These are phyloP conservation scores for Lepisosteus osseus DNA, from an alignment of 2,113 vertebrate genomes.

Conservation along the genomic window DNA sequence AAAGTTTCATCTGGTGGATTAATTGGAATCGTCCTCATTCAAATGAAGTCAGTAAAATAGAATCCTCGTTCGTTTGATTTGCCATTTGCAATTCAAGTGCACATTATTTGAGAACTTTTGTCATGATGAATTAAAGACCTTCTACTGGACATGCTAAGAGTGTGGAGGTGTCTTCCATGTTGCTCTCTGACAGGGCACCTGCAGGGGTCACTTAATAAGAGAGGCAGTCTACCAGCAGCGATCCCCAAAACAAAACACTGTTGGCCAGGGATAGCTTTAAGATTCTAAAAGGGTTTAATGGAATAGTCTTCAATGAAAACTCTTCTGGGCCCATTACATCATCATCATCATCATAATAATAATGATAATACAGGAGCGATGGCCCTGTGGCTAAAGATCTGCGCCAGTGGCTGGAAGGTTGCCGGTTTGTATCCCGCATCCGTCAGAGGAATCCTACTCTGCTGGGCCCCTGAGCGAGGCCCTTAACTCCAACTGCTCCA, in stretches of 20 bases:
- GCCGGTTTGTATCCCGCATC: no score
- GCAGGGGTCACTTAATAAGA: slow-evolving; percentile 51
- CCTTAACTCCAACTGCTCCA: no score
- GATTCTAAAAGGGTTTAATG: no score
- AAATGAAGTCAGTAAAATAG: slow-evolving; percentile 46
- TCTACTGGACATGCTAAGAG: slow-evolving; percentile 57
- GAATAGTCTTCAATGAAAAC: no score
- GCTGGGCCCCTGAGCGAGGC: no score
- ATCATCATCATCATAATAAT: no score
- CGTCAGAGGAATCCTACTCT: no score
- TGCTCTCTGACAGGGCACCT: slow-evolving; percentile 63
- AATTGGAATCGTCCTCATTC: slow-evolving; percentile 66
- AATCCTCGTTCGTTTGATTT: slow-evolving; percentile 14
- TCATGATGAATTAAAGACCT: slow-evolving; percentile 67
- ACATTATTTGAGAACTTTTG: slow-evolving; percentile 68
- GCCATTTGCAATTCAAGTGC: slow-evolving; percentile 65
- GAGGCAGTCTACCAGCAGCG: slow-evolving; percentile 40
- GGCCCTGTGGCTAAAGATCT: no score
- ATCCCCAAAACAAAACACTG: slow-evolving; percentile 49
- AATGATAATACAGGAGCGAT: no score
- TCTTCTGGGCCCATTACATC: no score
- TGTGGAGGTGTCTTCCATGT: slow-evolving; percentile 65
- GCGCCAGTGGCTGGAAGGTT: no score
- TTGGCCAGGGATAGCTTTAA: no score
- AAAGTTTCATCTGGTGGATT: slow-evolving; percentile 64